A percentile compares a stretch with the other conserved stretches of the same genome.
Evolutionary conservation across 2,113 vertebrate species (phyloP).

Genomic region (Oceanites oceanicus): DNA sequence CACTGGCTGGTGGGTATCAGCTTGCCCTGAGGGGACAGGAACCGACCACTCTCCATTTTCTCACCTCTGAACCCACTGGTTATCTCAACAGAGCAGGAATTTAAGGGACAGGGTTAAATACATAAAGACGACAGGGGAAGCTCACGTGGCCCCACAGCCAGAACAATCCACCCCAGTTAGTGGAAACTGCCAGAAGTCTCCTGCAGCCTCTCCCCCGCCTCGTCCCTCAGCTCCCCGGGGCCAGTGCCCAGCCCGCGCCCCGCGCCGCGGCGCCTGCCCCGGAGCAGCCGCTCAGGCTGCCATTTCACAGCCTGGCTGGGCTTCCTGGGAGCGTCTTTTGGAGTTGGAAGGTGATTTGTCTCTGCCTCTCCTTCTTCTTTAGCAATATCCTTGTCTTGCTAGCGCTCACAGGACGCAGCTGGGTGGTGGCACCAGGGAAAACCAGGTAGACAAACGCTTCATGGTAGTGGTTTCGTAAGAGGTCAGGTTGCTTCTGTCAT

Average conservation of each 20-base stretch:
- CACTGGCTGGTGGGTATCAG: neutral
- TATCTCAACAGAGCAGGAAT: neutral
- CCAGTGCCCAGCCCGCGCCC: neutral
- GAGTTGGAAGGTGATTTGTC: neutral
- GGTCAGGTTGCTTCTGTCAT: neutral
- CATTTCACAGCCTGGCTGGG: neutral
- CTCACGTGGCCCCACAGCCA: neutral
- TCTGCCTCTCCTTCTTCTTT: neutral
- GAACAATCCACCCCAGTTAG: neutral
- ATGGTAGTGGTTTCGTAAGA: neutral
- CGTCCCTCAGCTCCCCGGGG: neutral
- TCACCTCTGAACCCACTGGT: neutral
- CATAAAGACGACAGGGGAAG: neutral
- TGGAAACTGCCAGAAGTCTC: neutral
- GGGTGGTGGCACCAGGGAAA: neutral
- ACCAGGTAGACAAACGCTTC: accelerated
- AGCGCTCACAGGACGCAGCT: neutral
- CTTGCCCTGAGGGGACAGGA: neutral
- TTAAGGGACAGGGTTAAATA: neutral
- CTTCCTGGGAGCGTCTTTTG: neutral
- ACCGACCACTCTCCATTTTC: neutral
- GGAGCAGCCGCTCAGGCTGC: neutral
- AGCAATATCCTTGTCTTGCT: neutral
- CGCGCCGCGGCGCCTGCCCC: accelerated
- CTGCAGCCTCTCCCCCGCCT: neutral